Evolutionary conservation across 2,797 vertebrate species (phyloP).

Genomic region (Menidia menidia): DNA sequence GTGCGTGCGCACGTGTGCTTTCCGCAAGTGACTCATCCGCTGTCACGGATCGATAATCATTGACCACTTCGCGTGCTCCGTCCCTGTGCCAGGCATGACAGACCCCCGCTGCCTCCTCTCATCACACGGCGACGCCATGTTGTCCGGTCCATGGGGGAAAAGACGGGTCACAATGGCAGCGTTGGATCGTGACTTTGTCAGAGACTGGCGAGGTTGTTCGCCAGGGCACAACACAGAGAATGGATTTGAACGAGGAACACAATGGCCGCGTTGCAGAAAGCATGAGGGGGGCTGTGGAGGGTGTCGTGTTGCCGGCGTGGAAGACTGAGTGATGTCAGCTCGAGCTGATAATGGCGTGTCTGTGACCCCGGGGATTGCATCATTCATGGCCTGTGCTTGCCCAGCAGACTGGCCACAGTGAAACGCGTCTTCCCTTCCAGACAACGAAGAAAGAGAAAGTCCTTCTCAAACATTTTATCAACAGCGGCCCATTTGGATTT

Average conservation of each 20-base stretch:
- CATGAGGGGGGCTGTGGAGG: constrained; percentile 34
- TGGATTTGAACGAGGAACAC: constrained; percentile 52
- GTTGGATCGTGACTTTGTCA: constrained; percentile 63
- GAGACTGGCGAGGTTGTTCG: constrained; percentile 63
- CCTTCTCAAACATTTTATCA: no score
- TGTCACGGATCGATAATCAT: constrained; percentile 33
- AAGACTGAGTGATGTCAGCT: constrained; percentile 79
- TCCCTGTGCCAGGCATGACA: constrained; percentile 60
- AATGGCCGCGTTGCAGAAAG: constrained; percentile 58
- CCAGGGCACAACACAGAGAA: constrained; percentile 50
- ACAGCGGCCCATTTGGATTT: no score
- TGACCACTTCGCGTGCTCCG: constrained; percentile 17
- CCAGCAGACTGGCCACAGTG: constrained; percentile 44
- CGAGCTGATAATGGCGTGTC: constrained; percentile 76
- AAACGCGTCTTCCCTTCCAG: constrained; percentile 24
- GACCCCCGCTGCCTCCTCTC: constrained; percentile 18
- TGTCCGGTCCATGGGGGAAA: constrained; percentile 43
- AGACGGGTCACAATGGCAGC: constrained; percentile 51
- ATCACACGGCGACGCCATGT: constrained; percentile 48
- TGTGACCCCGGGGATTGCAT: constrained; percentile 78
- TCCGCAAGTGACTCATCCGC: constrained; percentile 28
- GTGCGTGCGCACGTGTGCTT: constrained; percentile 9
- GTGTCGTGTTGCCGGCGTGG: constrained; percentile 31
- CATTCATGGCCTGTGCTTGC: constrained; percentile 66
- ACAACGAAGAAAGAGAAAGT: no score